Percentiles rank a stretch among this genome's conserved stretches.
Evolutionary conservation across 2,113 vertebrate genomes (phyloP).

Genomic region (Pterocles orientalis): DNA sequence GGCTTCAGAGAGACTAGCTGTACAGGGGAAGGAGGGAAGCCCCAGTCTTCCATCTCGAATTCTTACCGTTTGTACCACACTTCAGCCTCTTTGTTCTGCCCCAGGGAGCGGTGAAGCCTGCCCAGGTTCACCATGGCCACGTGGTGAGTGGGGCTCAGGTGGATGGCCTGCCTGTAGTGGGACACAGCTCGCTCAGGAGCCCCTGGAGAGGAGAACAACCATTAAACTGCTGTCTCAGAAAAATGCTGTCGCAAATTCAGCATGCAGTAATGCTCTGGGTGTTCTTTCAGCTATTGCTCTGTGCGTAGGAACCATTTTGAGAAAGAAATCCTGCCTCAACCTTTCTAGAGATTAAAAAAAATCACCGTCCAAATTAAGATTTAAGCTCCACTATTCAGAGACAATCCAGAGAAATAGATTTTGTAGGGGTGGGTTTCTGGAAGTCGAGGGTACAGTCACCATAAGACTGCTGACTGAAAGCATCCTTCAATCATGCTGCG

Average conservation of each 20-base stretch:
- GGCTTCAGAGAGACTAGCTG: neutral
- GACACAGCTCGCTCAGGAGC: slow-evolving; percentile 80
- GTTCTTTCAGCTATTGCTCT: neutral
- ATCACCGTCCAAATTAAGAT: neutral
- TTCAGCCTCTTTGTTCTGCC: slow-evolving; percentile 88
- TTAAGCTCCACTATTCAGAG: neutral
- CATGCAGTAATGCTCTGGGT: neutral
- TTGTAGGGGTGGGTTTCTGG: neutral
- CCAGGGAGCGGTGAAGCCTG: slow-evolving; percentile 89
- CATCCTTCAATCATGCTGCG: neutral
- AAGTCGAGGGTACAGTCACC: neutral
- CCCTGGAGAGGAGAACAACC: slow-evolving; percentile 69
- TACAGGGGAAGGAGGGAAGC: neutral
- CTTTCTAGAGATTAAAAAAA: neutral
- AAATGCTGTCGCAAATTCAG: neutral
- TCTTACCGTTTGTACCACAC: slow-evolving; percentile 91
- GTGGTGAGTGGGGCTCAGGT: slow-evolving; percentile 86
- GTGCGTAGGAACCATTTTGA: too few relatives aligned
- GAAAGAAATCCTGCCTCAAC: too few relatives aligned
- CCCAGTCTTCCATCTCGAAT: neutral
- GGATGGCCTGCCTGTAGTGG: slow-evolving; percentile 92
- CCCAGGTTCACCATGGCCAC: slow-evolving; percentile 98
- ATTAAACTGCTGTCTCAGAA: neutral
- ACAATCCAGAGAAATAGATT: rapidly evolving
- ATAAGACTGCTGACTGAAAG: neutral